These are phyloP conservation scores for Neomonachus schauinslandi DNA, from an alignment of 2,113 vertebrate genomes.

Conservation along the genomic window DNA sequence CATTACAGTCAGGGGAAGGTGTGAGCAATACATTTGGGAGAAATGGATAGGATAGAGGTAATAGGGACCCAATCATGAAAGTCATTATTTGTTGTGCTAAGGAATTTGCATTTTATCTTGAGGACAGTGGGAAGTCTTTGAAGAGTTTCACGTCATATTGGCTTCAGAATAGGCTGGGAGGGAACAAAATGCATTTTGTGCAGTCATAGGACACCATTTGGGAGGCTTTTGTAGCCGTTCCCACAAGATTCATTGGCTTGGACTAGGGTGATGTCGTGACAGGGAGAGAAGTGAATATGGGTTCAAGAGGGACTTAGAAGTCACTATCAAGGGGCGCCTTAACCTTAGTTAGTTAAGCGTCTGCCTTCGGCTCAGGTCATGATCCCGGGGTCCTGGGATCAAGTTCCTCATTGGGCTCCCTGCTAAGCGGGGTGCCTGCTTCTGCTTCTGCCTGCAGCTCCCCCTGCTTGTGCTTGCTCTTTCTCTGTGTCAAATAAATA, in stretches of 20 bases:
- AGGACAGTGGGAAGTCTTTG: neutral
- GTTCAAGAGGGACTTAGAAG: neutral
- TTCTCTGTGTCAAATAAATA: too few relatives aligned
- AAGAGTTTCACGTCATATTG: neutral
- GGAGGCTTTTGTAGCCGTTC: neutral
- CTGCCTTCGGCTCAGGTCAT: too few relatives aligned
- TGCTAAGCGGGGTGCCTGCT: too few relatives aligned
- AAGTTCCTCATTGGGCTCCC: too few relatives aligned
- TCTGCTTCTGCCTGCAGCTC: too few relatives aligned
- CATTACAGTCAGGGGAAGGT: neutral
- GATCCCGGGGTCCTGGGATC: too few relatives aligned
- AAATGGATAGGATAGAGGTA: neutral
- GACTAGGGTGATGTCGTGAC: neutral
- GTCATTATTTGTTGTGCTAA: neutral
- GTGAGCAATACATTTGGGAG: neutral
- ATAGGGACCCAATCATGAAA: neutral
- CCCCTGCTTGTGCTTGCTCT: too few relatives aligned
- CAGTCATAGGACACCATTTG: neutral
- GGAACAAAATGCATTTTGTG: neutral
- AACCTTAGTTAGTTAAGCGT: too few relatives aligned
- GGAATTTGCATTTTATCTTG: neutral
- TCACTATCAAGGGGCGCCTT: neutral
- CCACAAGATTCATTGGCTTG: neutral
- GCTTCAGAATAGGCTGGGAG: neutral
- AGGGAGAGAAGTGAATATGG: neutral